These are phyloP conservation scores for Drosophila incognita DNA, from an alignment of 2,888 invertebrate species.

Conservation along the genomic window DNA sequence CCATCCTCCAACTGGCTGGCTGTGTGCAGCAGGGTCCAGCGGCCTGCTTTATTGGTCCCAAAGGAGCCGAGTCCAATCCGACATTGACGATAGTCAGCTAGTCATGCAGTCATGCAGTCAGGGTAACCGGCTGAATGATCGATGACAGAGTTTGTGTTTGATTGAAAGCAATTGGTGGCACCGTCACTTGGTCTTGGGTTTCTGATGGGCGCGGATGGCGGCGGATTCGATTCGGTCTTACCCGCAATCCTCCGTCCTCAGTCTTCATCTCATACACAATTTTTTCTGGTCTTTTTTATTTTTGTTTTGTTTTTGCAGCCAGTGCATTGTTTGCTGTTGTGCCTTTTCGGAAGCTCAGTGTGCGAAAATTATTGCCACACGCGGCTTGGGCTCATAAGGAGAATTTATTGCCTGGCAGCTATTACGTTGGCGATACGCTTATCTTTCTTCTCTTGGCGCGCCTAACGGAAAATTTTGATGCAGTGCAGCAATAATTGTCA, in stretches of 20 bases:
- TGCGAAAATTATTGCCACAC: conserved; percentile 69
- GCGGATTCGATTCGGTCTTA: conserved; percentile 27
- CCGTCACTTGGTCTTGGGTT: conserved; percentile 73
- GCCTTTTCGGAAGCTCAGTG: conserved; percentile 40
- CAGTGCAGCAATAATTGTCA: conserved; percentile 56
- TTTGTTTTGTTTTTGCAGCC: conserved; percentile 6
- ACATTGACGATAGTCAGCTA: conserved; percentile 54
- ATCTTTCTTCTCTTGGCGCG: conserved; percentile 15
- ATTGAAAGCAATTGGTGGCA: conserved; percentile 83
- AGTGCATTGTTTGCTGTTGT: conserved; percentile 37
- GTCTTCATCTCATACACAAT: conserved; percentile 6
- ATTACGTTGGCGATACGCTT: conserved; percentile 63
- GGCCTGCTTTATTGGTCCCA: conserved; percentile 79
- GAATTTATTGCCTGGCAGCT: conserved; percentile 63
- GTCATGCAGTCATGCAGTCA: conserved; percentile 39
- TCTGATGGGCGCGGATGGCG: conserved; percentile 52
- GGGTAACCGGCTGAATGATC: conserved; percentile 75
- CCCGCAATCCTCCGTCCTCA: conserved; percentile 15
- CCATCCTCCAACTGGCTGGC: conserved; percentile 32
- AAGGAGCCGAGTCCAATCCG: conserved; percentile 64
- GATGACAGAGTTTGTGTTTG: conserved; percentile 83
- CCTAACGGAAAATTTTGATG: conserved; percentile 60
- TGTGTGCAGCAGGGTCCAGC: conserved; percentile 46
- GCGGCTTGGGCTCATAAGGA: conserved; percentile 49
- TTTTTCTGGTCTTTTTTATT: conserved; percentile 12